Base-by-base conservation (phyloP, 2,113 vertebrate species). In the Alethe diademata region DNA sequence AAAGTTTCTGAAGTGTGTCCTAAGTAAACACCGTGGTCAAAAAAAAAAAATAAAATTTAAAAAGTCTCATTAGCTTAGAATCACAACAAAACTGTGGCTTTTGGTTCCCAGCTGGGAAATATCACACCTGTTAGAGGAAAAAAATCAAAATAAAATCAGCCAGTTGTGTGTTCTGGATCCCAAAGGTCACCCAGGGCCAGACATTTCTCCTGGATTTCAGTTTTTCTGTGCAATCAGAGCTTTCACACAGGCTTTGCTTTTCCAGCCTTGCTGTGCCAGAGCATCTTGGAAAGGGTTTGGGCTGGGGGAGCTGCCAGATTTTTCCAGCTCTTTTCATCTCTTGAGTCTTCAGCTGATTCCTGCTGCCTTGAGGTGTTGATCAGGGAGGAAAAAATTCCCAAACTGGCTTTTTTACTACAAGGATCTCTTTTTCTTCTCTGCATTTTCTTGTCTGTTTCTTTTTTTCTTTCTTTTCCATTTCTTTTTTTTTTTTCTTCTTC, bases 51-150 rank as follows among this genome's bases (percentile, higher is more conserved):
- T 6, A 26, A 50, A 50, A 25, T 47, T 20, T 19, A 13, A 81
- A 91, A 71, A 69, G 14, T 76, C 45, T 36, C 35, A 2, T 60
- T 28, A 54, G 24, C 8, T 73, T 65, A 3, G 0, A 51, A 29
- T 53, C 25, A 36, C 70, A 64, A 14, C 78, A 69, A 62, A 92
- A 14, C 56, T 16, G 66, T 17, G 12, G 16, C 66, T 88, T 69
- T 42, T 51, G 31, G 7, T 86, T 83, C 75, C 88, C 91, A 83
- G 54, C 47, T 94, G 92, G 75, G 60, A 92, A 83, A 74, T 51
- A 73, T 78, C 86, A 70, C 88, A 92, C 78, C 75, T 88, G 48
- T 35, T 60, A 20, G 7, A 69, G 29, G 16, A 22, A 35, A 36
- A 8, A 2, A 11, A 31, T 35, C 35, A 47, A 38, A 11, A 2